These are phyloP conservation scores for Typhlomys cinereus DNA, from an alignment of 2,113 vertebrate species.

Conservation along the genomic window DNA sequence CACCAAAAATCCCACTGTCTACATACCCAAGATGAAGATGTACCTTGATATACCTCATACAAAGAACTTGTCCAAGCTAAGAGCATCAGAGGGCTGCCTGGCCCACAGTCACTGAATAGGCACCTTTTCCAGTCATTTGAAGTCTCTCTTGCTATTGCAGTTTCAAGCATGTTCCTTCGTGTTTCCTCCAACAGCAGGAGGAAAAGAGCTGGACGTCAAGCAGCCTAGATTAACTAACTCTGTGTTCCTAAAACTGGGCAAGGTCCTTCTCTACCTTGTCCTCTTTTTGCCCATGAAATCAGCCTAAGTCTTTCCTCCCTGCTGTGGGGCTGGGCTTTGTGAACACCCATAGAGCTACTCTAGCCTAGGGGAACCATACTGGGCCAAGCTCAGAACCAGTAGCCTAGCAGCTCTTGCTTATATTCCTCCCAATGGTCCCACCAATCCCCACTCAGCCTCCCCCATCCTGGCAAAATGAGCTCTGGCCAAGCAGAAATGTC, in stretches of 20 bases:
- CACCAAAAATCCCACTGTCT: not conserved
- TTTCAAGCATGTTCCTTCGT: not conserved
- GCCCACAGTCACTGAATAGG: no score
- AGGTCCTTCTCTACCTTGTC: not conserved
- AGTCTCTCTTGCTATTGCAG: not conserved
- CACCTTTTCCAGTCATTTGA: not conserved
- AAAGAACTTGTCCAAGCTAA: rapidly evolving
- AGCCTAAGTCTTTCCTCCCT: not conserved
- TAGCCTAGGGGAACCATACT: not conserved
- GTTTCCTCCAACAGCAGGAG: not conserved
- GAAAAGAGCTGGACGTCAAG: not conserved
- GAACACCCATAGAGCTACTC: not conserved
- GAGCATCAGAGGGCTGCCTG: not conserved
- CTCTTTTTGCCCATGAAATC: not conserved
- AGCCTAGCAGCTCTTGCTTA: not conserved
- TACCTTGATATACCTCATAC: no score
- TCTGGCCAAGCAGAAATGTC: not conserved
- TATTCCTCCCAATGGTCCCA: not conserved
- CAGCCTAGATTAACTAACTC: not conserved
- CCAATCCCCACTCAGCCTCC: not conserved
- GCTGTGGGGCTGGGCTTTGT: not conserved
- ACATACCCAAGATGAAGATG: not conserved
- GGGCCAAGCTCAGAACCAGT: not conserved
- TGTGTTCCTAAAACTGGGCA: not conserved
- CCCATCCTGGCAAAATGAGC: no score